Conservation (phyloP, 2,888 invertebrate species). For the Embidobia sp. region DNA sequence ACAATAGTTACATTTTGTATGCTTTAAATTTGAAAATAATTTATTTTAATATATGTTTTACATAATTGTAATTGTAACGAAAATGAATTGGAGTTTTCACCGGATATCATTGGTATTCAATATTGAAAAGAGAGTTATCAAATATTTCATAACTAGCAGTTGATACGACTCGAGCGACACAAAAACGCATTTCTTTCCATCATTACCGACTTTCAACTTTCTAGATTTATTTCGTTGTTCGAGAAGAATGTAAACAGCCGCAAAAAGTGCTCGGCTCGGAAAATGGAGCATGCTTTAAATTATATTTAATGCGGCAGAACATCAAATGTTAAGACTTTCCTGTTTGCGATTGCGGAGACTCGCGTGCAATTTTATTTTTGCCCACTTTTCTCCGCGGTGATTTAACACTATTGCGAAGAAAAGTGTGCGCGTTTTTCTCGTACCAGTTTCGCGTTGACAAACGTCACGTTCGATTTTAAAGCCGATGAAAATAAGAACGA, state of each 20-base stretch:
- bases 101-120: too few relatives aligned
- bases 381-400: neutral
- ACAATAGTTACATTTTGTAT: too few relatives aligned
- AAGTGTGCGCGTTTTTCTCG: too few relatives aligned
- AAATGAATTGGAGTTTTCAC: too few relatives aligned
- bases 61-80: too few relatives aligned
- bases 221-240: slow-evolving; percentile 12
- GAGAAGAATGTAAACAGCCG: slow-evolving; percentile 18
- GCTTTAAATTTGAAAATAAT: too few relatives aligned
- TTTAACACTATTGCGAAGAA: neutral
- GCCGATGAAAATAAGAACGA: too few relatives aligned
- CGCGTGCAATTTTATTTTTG: slow-evolving; percentile 11
- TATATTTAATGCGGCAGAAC: slow-evolving; percentile 29
- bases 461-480: too few relatives aligned
- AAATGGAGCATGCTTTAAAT: slow-evolving; percentile 29
- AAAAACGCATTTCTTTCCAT: neutral
- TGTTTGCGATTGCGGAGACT: slow-evolving; percentile 15
- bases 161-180: neutral
- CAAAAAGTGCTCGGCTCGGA: neutral
- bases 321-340: slow-evolving; percentile 8
- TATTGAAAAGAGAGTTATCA: too few relatives aligned
- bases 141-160: too few relatives aligned
- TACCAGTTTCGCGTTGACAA: too few relatives aligned
- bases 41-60: too few relatives aligned
- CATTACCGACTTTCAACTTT: slow-evolving; percentile 27